Conservation (phyloP, 2,113 vertebrate genomes). For the Vulpes ferrilata region DNA sequence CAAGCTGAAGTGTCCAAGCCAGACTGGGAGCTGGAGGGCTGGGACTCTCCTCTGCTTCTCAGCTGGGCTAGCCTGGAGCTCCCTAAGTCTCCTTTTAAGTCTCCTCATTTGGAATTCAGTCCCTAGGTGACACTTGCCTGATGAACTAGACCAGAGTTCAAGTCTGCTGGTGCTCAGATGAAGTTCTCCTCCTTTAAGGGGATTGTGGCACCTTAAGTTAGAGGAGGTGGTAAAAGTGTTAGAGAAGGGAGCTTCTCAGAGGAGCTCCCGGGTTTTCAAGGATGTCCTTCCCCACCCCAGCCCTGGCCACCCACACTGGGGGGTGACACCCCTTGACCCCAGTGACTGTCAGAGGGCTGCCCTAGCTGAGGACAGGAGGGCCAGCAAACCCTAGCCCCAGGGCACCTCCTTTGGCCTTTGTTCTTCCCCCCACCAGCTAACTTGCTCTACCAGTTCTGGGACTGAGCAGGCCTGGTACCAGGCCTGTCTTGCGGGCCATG, state of each 20-base stretch:
- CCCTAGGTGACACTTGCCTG: neutral
- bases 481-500: neutral
- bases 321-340: neutral
- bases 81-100: neutral
- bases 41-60: neutral
- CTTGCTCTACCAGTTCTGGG: slow-evolving; percentile 76
- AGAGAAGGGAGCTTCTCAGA: neutral
- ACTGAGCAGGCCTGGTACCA: slow-evolving; percentile 19
- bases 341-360: neutral
- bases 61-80: neutral
- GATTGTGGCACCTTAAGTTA: neutral
- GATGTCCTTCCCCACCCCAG: neutral
- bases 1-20: neutral
- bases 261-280: neutral
- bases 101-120: neutral
- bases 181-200: neutral
- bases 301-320: too few relatives aligned
- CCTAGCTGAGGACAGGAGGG: neutral
- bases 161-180: neutral
- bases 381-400: neutral
- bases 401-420: slow-evolving; percentile 60
- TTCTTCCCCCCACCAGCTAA: slow-evolving; percentile 20
- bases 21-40: neutral
- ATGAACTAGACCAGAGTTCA: slow-evolving; percentile 22
- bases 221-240: neutral